Base-by-base conservation (phyloP, 2,113 vertebrate genomes). In the Trochalopteron elliotii region DNA sequence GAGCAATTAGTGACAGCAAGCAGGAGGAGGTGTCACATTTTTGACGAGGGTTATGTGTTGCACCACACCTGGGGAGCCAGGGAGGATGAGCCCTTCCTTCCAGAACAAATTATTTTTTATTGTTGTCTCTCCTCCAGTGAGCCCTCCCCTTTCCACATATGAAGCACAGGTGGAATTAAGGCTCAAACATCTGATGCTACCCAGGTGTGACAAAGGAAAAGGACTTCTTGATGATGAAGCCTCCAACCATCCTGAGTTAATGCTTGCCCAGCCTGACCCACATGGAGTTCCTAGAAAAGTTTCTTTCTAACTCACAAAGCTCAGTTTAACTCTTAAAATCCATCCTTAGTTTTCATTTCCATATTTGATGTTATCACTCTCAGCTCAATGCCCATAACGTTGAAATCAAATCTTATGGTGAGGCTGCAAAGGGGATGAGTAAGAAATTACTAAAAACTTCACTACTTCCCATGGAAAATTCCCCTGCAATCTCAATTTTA, bases 371-470 rank as follows among this genome's bases (percentile, higher is more conserved):
- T 60, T 57, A 3, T 35, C 24, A 7, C 40, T 78, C 69, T 27
- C 68, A 84, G 37, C 21, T 55, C 65, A 7, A 3, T 11, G 27
- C 11, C 33, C 15, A 3, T 23, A 44, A 50, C 0, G 0, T 2
- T 40, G 65, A 59, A 63, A 64, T 8, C 44, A 56, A 60, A 71
- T n/a, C 77, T 47, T 21, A 16, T 2, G 0, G 21, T 12, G 7
- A 63, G 59, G 45, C 42, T 40, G 23, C 40, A 45, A 47, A 75
- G n/a, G 6, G 33, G 4, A 69, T 33, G 47, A 20, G 45, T 23
- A 76, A 72, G 22, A 90, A 77, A 71, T 44, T 3, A 1, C 55
- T 40, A 61, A 68, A 94, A 85, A 7, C 27, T 27, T 47, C 13
- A 10, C 33, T 5, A 4, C 11, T 72, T 85, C 37, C 52, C 33